Conservation (phyloP, 2,797 vertebrate genomes). For the Gymnoscopelus braueri region DNA sequence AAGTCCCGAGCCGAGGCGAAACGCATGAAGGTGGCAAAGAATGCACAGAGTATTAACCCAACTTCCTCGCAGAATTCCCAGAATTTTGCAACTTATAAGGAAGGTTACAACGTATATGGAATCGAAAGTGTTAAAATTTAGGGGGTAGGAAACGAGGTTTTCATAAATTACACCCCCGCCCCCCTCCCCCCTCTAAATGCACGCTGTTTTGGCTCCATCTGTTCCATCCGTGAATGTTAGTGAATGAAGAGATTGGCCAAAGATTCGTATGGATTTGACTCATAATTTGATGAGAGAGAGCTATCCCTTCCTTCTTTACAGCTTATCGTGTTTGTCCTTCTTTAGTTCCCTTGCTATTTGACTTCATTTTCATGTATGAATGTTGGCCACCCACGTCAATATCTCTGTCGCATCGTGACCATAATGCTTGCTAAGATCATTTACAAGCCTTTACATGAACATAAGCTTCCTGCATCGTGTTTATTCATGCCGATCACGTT, state of each 20-base stretch:
- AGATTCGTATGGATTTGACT: conserved; percentile 88
- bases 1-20: conserved; percentile 99
- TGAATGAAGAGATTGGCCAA: conserved; percentile 92
- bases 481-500: conserved; percentile 61
- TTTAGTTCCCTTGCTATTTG: conserved; percentile 75
- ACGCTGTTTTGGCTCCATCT: conserved; percentile 88
- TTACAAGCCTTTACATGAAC: conserved; percentile 68
- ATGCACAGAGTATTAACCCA: conserved; percentile 99
- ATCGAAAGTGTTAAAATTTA: conserved; percentile 99
- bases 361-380: conserved; percentile 83
- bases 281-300: conserved; percentile 78
- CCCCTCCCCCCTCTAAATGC: conserved; percentile 67
- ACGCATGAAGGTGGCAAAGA: conserved; percentile 99
- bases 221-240: conserved; percentile 87
- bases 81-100: conserved; percentile 99
- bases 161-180: conserved; percentile 69
- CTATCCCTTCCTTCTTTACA: conserved; percentile 59
- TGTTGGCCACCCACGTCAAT: conserved; percentile 78
- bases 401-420: conserved; percentile 72
- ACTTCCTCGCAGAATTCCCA: conserved; percentile 99
- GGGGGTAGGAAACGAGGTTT: conserved; percentile 99
- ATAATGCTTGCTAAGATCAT: conserved; percentile 78
- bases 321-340: conserved; percentile 73
- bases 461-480: conserved; percentile 67
- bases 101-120: conserved; percentile 99